Evolutionary conservation across 2,888 invertebrate genomes (phyloP).

Genomic region (Phaonia tiefii): DNA sequence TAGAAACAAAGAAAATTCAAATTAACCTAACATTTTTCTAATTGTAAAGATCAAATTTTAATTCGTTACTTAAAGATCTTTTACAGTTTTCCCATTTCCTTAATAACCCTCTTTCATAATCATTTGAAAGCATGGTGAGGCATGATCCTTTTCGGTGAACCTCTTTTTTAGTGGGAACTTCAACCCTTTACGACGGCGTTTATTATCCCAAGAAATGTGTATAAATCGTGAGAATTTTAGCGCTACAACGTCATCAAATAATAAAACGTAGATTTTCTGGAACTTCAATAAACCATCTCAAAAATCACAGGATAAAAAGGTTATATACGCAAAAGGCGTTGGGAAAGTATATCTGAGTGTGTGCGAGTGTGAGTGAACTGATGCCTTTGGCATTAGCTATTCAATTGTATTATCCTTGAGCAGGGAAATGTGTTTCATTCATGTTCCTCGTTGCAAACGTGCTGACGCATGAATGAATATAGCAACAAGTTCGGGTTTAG

Average conservation of each 20-base stretch:
- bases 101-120: not conserved
- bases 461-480: not conserved
- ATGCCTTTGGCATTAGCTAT: slow-evolving; percentile 2
- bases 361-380: not conserved
- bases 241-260: slow-evolving; percentile 43
- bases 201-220: too few species aligned
- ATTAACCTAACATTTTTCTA: not conserved
- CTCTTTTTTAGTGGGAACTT: not conserved
- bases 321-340: too few species aligned
- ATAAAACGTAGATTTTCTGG: slow-evolving; percentile 31
- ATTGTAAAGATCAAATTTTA: not conserved
- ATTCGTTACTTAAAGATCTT: not conserved
- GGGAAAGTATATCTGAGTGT: not conserved
- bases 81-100: not conserved
- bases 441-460: too few species aligned
- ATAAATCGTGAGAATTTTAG: slow-evolving; percentile 48
- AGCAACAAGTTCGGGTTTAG: too few species aligned
- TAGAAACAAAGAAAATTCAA: not conserved
- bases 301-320: too few species aligned
- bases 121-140: not conserved
- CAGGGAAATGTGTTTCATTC: too few species aligned
- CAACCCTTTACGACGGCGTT: slow-evolving; percentile 12
- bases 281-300: slow-evolving; percentile 36
- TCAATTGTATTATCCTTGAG: too few species aligned
- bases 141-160: not conserved